These are phyloP conservation scores for Bubo scandiacus DNA, from an alignment of 2,113 vertebrate genomes.

Conservation along the genomic window DNA sequence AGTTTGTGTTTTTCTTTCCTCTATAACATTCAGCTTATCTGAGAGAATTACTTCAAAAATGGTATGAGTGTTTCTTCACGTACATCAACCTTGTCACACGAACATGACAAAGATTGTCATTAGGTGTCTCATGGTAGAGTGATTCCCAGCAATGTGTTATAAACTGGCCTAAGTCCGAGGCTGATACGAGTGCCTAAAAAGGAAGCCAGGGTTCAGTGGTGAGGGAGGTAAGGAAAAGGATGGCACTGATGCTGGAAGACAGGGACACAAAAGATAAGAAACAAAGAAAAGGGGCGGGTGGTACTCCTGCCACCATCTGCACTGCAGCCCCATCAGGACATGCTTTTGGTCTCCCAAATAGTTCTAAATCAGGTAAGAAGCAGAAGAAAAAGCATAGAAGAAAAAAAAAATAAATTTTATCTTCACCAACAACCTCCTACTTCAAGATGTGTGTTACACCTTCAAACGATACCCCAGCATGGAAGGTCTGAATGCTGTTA, in stretches of 20 bases:
- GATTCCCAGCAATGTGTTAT: not conserved
- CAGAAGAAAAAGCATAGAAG: not conserved
- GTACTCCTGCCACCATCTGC: not conserved
- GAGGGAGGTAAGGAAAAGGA: not conserved
- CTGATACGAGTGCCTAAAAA: rapidly evolving
- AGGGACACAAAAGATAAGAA: not conserved
- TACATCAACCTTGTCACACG: not conserved
- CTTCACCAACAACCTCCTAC: not conserved
- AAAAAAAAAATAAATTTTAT: no score
- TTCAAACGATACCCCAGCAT: not conserved
- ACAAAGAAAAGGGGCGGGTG: not conserved
- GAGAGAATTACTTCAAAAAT: not conserved
- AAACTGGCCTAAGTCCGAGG: not conserved
- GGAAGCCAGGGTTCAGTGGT: not conserved
- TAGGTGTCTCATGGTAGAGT: not conserved
- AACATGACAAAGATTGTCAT: not conserved
- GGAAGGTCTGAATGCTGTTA: rapidly evolving
- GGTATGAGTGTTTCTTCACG: not conserved
- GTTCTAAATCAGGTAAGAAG: not conserved
- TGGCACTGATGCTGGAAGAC: not conserved
- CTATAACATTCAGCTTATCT: not conserved
- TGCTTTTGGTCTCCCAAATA: not conserved
- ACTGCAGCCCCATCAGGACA: not conserved
- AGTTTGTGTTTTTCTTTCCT: not conserved
- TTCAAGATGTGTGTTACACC: not conserved